Evolutionary conservation across 2,888 invertebrate species (phyloP).

Genomic region (Himalopsyche anomala): DNA sequence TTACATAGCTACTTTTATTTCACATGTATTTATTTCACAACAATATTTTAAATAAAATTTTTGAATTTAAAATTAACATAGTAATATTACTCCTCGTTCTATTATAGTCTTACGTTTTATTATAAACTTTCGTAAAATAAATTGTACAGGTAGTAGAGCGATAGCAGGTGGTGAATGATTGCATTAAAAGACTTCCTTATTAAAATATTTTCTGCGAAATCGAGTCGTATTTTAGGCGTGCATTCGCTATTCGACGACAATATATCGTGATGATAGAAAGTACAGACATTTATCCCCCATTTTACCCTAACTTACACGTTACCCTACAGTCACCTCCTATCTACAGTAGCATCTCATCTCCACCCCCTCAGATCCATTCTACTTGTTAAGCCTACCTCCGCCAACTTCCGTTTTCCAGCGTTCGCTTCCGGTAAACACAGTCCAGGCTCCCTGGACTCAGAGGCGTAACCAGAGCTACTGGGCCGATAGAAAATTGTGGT

Average conservation of each 20-base stretch:
- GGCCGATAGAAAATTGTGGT: not conserved
- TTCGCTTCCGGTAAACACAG: conserved; percentile 43
- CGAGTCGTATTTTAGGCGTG: conserved; percentile 12
- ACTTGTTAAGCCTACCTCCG: conserved; percentile 42
- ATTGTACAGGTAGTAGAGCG: not conserved
- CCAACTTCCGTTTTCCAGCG: conserved; percentile 41
- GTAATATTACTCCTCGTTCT: too few species aligned
- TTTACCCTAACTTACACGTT: conserved; percentile 43
- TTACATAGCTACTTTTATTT: too few species aligned
- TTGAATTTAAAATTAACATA: too few species aligned
- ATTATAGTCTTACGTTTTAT: too few species aligned
- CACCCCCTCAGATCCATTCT: conserved; percentile 30
- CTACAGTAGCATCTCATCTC: conserved; percentile 40
- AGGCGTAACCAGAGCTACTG: conserved; percentile 4
- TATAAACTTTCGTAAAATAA: too few species aligned
- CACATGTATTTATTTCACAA: too few species aligned
- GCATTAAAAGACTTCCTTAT: not conserved
- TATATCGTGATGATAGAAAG: conserved; percentile 36
- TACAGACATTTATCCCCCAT: conserved; percentile 42
- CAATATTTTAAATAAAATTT: too few species aligned
- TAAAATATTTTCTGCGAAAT: conserved; percentile 36
- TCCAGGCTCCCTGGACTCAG: conserved; percentile 37
- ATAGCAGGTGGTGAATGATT: not conserved
- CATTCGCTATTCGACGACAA: conserved; percentile 22
- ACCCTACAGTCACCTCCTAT: conserved; percentile 43